Percentiles rank a stretch among this genome's conserved stretches.
These are phyloP conservation scores for Anarrhichthys ocellatus DNA, from an alignment of 2,113 vertebrate species.

Conservation along the genomic window DNA sequence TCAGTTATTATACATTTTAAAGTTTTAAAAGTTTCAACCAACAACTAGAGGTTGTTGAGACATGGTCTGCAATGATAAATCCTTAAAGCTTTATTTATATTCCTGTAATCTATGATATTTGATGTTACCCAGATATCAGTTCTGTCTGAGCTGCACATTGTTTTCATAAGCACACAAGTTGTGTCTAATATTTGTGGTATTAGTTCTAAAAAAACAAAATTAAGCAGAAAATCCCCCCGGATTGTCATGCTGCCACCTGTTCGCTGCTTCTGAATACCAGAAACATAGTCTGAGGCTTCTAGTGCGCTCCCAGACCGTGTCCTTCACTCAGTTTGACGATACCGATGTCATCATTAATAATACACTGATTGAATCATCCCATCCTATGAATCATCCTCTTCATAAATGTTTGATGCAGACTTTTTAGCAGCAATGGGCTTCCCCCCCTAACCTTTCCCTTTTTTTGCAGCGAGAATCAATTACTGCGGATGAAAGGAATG, in stretches of 20 bases:
- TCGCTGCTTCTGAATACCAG: neutral
- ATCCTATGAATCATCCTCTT: slow-evolving; percentile 16
- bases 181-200: slow-evolving; percentile 18
- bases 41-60: neutral
- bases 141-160: slow-evolving; percentile 6
- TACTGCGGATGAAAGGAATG: slow-evolving; percentile 48
- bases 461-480: slow-evolving; percentile 37
- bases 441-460: slow-evolving; percentile 62
- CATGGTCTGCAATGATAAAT: slow-evolving; percentile 3
- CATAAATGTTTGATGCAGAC: slow-evolving; percentile 70
- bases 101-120: slow-evolving; percentile 39
- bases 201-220: slow-evolving; percentile 22
- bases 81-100: slow-evolving; percentile 33
- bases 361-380: slow-evolving; percentile 50
- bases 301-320: slow-evolving; percentile 19
- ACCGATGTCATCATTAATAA: slow-evolving; percentile 64
- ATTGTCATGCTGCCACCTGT: neutral
- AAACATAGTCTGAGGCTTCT: slow-evolving; percentile 1
- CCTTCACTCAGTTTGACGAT: slow-evolving; percentile 60
- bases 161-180: slow-evolving; percentile 20
- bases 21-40: slow-evolving; percentile 1
- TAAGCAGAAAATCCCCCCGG: slow-evolving; percentile 4
- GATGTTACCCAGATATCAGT: slow-evolving; percentile 19
- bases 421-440: slow-evolving; percentile 61
- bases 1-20: too few relatives aligned